phyloP scores from a whole-genome alignment of 2,888 invertebrate species.

The Danaus chrysippus region DNA sequence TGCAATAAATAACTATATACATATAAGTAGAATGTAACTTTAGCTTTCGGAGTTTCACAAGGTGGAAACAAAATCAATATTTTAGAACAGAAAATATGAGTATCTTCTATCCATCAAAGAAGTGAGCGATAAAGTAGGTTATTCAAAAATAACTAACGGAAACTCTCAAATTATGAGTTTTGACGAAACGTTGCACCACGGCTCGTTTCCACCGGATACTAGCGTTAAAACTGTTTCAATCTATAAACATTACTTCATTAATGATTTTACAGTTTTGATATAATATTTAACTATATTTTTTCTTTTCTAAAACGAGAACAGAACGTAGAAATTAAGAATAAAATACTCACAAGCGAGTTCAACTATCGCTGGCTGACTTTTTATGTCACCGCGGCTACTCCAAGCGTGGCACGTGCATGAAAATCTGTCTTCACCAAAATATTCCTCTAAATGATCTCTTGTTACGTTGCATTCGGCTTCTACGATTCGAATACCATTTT shows the following conservation, averaged over 20 bases:
- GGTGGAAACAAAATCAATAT: too few species aligned
- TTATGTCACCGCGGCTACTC: constrained; percentile 91
- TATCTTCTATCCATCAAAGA: constrained; percentile 20
- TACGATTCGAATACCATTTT: constrained; percentile 91
- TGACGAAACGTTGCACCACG: constrained; percentile 65
- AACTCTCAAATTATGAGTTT: constrained; percentile 75
- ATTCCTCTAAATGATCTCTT: constrained; percentile 94
- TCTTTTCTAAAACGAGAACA: too few species aligned
- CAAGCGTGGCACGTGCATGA: constrained; percentile 97
- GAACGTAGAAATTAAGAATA: background rate
- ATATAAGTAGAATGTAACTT: too few species aligned
- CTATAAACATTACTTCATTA: constrained; percentile 40
- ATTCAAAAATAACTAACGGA: constrained; percentile 69
- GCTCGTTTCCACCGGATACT: constrained; percentile 56
- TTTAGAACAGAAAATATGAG: too few species aligned
- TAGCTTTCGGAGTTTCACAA: too few species aligned
- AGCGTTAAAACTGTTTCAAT: constrained; percentile 37
- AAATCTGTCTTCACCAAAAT: constrained; percentile 92
- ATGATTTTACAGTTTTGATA: constrained; percentile 36
- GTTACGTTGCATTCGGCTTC: constrained; percentile 93
- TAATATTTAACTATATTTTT: too few species aligned
- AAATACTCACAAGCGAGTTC: constrained; percentile 95
- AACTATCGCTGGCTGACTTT: constrained; percentile 92
- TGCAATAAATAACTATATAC: too few species aligned
- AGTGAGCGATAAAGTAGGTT: constrained; percentile 55